Base-by-base conservation (phyloP, 2,113 vertebrate species). In the Abramis brama region DNA sequence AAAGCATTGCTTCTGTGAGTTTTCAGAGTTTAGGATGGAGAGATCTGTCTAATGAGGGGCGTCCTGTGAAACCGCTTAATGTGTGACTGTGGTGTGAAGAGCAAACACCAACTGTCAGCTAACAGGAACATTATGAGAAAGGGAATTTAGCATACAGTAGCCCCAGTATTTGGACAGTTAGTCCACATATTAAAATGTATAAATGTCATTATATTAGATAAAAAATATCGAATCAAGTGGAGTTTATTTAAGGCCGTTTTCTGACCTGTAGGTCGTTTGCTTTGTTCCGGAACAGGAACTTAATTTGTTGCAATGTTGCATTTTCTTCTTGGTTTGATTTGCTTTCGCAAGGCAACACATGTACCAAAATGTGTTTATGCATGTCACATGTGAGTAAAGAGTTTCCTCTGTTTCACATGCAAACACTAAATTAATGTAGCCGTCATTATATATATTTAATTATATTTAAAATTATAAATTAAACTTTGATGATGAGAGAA, bases 41-140 rank as follows among this genome's bases (percentile, higher is more conserved):
- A 21, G 25, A 55, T 70, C 64, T 25, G 45, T 82, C 80, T 52
- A 82, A 82, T 82, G 80, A 82, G 80, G 79, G 79, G 62, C 62
- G 45, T 82, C 80, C 45, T 52, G 80, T 82, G 80, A 82, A 82
- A 82, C 8, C 3, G 30, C 60, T 52, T 82, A 19, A 82, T 52
- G 80, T 82, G 80, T 81, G 79, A 80, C 23, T 39, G 78, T 45
- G 39, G 78, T 80, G 78, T 68, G 62, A 52, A 82, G 79, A 82
- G 80, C 45, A 82, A 70, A 70, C 80, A 82, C 80, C 80, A 82
- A 82, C 80, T 82, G 62, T 82, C 45, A 7, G 79, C 62, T 82
- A 82, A 82, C 80, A 82, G 64, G 80, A 82, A 82, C 80, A 82
- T 70, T 30, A 82, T 55, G 80, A 82, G 77, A 60, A 43, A 62